phyloP scores from a whole-genome alignment of 2,888 invertebrate genomes.

The Cheilosia urbana region DNA sequence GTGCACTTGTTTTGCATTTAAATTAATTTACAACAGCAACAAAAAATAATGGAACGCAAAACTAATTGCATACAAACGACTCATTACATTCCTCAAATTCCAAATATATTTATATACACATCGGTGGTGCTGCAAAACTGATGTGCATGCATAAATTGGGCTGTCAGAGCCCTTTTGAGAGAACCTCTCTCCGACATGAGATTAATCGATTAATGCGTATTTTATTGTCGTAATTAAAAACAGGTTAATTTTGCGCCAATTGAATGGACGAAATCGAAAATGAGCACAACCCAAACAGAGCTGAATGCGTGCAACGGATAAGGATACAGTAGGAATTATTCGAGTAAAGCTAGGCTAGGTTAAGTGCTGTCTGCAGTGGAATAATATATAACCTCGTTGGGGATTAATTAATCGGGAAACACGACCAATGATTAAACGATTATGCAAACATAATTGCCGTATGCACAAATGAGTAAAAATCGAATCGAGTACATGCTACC shows the following conservation, averaged over 20 bases:
- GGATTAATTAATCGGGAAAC: constrained; percentile 52
- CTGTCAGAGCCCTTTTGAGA: constrained; percentile 23
- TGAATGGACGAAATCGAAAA: constrained; percentile 11
- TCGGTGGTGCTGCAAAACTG: background rate
- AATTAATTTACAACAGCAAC: background rate
- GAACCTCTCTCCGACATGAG: constrained; percentile 10
- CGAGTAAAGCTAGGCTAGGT: background rate
- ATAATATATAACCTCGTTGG: constrained; percentile 20
- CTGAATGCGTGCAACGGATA: too few relatives aligned
- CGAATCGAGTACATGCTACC: background rate
- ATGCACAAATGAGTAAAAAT: background rate
- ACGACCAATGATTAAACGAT: constrained; percentile 59
- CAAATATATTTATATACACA: background rate
- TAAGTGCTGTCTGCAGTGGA: background rate
- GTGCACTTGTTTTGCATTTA: constrained; percentile 17
- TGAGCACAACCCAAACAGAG: background rate
- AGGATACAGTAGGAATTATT: background rate
- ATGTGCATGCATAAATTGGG: constrained; percentile 3
- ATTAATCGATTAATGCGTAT: constrained; percentile 52
- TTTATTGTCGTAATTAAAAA: constrained; percentile 60
- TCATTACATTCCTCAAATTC: constrained; percentile 31
- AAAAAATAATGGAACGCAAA: constrained; percentile 12
- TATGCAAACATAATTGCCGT: constrained; percentile 49
- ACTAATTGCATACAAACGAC: constrained; percentile 49
- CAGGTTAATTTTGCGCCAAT: constrained; percentile 47